A percentile compares a stretch with the other conserved stretches of the same genome.
phyloP scores from a whole-genome alignment of 92 coral and sea anemone species.

The Pocillopora grandis region DNA sequence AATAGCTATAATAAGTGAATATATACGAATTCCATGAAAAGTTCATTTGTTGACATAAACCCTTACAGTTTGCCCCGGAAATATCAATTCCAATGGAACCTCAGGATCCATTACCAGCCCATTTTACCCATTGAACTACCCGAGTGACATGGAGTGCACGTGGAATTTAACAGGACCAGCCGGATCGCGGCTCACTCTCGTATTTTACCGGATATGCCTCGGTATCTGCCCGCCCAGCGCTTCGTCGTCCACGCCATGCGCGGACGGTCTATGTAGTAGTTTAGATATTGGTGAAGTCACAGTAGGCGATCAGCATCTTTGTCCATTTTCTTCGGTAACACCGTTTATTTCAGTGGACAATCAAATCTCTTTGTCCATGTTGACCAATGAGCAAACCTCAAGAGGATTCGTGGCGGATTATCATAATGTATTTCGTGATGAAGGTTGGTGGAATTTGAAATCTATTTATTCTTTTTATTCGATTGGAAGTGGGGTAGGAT shows the following conservation, averaged over 20 bases:
- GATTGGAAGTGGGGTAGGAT: too few species aligned
- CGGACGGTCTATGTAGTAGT: background rate
- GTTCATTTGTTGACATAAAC: too few species aligned
- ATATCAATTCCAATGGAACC: conserved; percentile 15
- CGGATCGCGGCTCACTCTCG: conserved; percentile 25
- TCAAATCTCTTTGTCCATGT: conserved; percentile 8
- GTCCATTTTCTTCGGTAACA: conserved; percentile 4
- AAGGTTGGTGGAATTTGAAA: background rate
- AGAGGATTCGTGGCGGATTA: conserved; percentile 25
- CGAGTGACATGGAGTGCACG: conserved; percentile 46
- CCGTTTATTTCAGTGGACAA: conserved; percentile 29
- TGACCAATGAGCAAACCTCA: background rate
- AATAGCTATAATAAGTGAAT: too few species aligned
- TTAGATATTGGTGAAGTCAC: background rate
- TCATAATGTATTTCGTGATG: conserved; percentile 1
- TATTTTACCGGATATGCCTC: conserved; percentile 22
- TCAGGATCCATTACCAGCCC: conserved; percentile 47
- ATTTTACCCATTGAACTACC: conserved; percentile 42
- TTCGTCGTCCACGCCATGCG: background rate
- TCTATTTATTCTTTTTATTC: background rate
- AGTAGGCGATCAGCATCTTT: background rate
- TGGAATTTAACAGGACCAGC: conserved; percentile 64
- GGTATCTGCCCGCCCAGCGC: conserved; percentile 17
- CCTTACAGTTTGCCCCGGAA: conserved; percentile 8
- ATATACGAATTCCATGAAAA: background rate